Percentiles rank a stretch among this genome's conserved stretches.
These are phyloP conservation scores for Melanophora roralis DNA, from an alignment of 2,888 invertebrate species.

Conservation along the genomic window DNA sequence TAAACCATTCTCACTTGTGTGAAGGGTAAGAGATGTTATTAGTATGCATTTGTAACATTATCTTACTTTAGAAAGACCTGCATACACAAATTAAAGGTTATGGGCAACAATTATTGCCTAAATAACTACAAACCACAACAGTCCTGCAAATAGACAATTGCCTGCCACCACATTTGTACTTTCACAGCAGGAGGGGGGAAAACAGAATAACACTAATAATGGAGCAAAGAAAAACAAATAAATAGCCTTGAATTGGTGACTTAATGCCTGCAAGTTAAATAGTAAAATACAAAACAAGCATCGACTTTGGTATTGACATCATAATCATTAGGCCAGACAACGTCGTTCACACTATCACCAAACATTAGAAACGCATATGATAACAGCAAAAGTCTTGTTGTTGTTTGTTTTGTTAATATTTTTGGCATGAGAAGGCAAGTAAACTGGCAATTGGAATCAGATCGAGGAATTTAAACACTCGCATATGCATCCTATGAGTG, in stretches of 20 bases:
- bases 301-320: neutral
- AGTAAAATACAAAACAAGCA: constrained; percentile 4
- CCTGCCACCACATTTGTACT: neutral
- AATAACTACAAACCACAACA: neutral
- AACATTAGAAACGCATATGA: neutral
- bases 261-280: constrained; percentile 31
- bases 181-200: neutral
- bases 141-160: neutral
- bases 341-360: neutral
- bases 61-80: neutral
- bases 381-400: neutral
- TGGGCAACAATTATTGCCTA: neutral
- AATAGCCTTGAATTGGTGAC: constrained; percentile 47
- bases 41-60: too few species aligned
- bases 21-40: too few species aligned
- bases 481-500: too few species aligned
- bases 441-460: constrained; percentile 13
- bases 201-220: neutral
- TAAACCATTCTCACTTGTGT: too few species aligned
- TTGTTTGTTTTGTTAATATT: neutral
- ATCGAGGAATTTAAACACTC: constrained; percentile 37
- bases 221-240: constrained; percentile 6
- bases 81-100: neutral
- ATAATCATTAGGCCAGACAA: neutral
- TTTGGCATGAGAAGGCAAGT: too few species aligned